Evolutionary conservation across 2,888 invertebrate genomes (phyloP).

Genomic region (Tenodera sinensis): DNA sequence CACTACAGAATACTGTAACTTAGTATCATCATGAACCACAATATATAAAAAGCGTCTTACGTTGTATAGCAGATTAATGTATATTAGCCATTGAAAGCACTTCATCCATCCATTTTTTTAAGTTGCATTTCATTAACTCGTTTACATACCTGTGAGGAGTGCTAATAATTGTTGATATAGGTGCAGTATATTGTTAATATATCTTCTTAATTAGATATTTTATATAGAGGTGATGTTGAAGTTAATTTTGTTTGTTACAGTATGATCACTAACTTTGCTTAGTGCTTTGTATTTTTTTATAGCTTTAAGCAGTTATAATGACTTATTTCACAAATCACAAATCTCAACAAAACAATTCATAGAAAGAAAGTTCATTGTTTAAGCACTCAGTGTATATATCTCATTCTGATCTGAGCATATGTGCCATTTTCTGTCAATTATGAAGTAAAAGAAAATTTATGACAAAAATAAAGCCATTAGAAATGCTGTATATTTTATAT

Average conservation of each 20-base stretch:
- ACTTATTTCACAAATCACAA: not conserved
- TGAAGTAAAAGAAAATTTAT: not conserved
- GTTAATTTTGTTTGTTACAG: not conserved
- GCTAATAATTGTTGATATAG: not conserved
- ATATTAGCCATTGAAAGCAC: not conserved
- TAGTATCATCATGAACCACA: not conserved
- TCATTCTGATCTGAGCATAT: not conserved
- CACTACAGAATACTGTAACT: not conserved
- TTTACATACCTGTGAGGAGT: not conserved
- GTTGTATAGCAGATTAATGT: not conserved
- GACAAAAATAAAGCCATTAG: not conserved
- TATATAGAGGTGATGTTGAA: not conserved
- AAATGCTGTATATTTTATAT: not conserved
- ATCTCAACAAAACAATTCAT: not conserved
- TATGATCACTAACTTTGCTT: not conserved
- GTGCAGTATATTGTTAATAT: not conserved
- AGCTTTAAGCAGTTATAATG: not conserved
- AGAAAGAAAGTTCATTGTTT: not conserved
- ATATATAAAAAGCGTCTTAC: not conserved
- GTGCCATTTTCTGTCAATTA: not conserved
- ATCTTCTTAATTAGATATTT: not conserved
- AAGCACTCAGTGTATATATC: not conserved
- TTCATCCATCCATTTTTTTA: not conserved
- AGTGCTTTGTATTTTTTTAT: not conserved
- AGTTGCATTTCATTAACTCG: not conserved